Percentiles rank a stretch among this genome's conserved stretches.
Conservation (phyloP, 2,797 vertebrate genomes). For the Arremon aurantiirostris region DNA sequence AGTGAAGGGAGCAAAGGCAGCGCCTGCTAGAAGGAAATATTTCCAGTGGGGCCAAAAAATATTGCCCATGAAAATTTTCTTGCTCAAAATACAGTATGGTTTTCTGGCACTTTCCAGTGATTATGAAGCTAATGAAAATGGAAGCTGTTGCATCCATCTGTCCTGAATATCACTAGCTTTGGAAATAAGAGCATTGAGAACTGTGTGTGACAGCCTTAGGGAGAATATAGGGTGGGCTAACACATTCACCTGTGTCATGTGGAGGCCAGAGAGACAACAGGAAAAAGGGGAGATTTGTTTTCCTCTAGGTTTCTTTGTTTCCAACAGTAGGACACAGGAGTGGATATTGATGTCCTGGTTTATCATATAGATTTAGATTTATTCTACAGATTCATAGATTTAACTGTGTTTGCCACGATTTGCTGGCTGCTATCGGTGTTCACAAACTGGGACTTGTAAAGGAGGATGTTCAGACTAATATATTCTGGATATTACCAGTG, state of each 20-base stretch:
- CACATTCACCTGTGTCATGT: background rate
- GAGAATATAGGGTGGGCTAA: background rate
- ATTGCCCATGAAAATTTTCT: background rate
- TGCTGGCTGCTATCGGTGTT: background rate
- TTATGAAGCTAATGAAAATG: conserved; percentile 19
- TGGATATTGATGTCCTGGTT: background rate
- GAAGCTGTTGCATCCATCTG: conserved; percentile 6
- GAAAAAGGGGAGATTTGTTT: background rate
- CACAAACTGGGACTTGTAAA: background rate
- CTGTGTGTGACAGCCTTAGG: background rate
- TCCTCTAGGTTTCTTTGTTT: background rate
- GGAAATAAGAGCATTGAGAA: background rate
- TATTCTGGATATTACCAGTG: background rate
- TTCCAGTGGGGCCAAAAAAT: background rate
- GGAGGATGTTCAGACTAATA: background rate
- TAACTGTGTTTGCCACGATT: rapidly evolving
- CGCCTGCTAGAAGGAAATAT: background rate
- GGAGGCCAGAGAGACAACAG: background rate
- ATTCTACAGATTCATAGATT: background rate
- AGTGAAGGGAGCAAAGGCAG: background rate
- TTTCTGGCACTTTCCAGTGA: background rate
- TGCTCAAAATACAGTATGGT: background rate
- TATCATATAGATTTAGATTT: background rate
- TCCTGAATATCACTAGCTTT: background rate
- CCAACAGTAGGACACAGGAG: background rate